phyloP scores from a whole-genome alignment of 2,113 vertebrate species.

The Perccottus glenii region DNA sequence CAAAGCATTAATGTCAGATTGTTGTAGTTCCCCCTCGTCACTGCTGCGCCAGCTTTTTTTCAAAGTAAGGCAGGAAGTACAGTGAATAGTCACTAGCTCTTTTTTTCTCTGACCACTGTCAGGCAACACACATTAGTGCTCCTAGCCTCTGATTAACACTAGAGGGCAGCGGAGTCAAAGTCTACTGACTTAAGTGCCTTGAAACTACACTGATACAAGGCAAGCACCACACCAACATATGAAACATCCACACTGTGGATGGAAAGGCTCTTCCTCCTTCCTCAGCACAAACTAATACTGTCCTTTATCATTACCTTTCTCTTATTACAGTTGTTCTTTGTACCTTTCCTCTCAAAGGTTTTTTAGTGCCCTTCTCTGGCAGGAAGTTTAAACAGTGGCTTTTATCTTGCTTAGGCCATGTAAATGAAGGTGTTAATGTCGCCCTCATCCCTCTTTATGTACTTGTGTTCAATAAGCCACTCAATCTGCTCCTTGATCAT shows the following conservation, averaged over 20 bases:
- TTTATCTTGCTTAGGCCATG: conserved; percentile 82
- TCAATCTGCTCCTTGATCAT: conserved; percentile 99
- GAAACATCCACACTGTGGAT: conserved; percentile 29
- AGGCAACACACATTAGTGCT: background rate
- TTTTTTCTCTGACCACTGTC: conserved; percentile 26
- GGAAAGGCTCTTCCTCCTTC: conserved; percentile 25
- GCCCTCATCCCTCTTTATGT: conserved; percentile 93
- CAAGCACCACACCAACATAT: conserved; percentile 42
- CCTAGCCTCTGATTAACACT: conserved; percentile 22
- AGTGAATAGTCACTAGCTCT: conserved; percentile 28
- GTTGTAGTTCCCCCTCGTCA: conserved; percentile 5
- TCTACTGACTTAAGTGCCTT: conserved; percentile 21
- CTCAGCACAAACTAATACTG: background rate
- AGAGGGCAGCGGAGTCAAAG: conserved; percentile 51
- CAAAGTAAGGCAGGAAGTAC: conserved; percentile 71
- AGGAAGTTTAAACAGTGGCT: conserved; percentile 25
- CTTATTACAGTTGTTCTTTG: background rate
- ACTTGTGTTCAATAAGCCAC: conserved; percentile 99
- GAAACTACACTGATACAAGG: conserved; percentile 28
- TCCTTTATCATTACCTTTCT: background rate
- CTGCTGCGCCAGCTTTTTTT: conserved; percentile 6
- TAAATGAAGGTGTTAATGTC: conserved; percentile 99
- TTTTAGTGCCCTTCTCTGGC: conserved; percentile 31
- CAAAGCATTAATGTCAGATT: conserved; percentile 37
- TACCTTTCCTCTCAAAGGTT: conserved; percentile 13